These are phyloP conservation scores for Xiphias gladius DNA, from an alignment of 2,113 vertebrate species.

Conservation along the genomic window DNA sequence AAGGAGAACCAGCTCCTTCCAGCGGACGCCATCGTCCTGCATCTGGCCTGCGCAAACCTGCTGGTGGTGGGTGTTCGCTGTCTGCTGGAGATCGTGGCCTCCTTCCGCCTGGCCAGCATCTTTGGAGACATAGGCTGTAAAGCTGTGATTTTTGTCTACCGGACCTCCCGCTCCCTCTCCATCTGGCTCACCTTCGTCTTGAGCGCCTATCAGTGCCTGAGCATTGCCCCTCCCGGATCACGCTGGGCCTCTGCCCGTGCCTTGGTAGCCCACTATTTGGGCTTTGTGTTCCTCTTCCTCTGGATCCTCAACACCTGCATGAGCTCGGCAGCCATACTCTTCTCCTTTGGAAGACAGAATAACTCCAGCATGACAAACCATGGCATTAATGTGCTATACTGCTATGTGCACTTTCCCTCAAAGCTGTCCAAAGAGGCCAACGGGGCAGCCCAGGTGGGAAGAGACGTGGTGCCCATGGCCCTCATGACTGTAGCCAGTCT, in stretches of 20 bases:
- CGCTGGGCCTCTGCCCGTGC: constrained; percentile 66
- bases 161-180: constrained; percentile 81
- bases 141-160: constrained; percentile 81
- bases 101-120: constrained; percentile 70
- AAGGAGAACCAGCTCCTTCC: constrained; percentile 77
- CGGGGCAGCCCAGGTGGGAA: constrained; percentile 75
- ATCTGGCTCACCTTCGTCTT: constrained; percentile 86
- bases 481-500: constrained; percentile 82
- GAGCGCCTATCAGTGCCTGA: constrained; percentile 83
- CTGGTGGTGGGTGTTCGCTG: constrained; percentile 80
- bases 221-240: constrained; percentile 80
- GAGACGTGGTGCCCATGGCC: constrained; percentile 83
- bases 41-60: constrained; percentile 81
- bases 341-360: constrained; percentile 62
- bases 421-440: constrained; percentile 65
- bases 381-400: constrained; percentile 80
- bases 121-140: constrained; percentile 80
- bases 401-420: constrained; percentile 79
- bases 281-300: constrained; percentile 72
- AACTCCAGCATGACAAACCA: constrained; percentile 49
- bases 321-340: constrained; percentile 69
- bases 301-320: constrained; percentile 81
- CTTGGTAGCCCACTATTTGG: constrained; percentile 63
- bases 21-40: constrained; percentile 81
- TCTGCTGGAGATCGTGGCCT: constrained; percentile 80